These are phyloP conservation scores for Nipponacmea schrenckii DNA, from an alignment of 2,888 invertebrate genomes.

Conservation along the genomic window DNA sequence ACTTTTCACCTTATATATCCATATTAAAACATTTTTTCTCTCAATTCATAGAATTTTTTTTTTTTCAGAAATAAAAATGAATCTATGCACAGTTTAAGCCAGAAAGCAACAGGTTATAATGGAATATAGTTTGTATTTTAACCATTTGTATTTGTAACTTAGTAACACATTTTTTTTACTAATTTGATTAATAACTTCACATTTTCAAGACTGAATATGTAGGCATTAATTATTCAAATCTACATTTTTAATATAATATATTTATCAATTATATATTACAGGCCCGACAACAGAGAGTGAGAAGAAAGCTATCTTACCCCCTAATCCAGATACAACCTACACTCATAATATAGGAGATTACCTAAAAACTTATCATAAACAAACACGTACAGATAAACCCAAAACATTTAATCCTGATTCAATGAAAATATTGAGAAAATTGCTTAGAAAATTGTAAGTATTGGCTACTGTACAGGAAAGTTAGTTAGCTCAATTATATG, in stretches of 20 bases:
- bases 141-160: too few species aligned
- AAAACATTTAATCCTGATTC: constrained; percentile 46
- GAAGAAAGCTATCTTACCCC: constrained; percentile 22
- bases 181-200: too few species aligned
- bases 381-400: constrained; percentile 53
- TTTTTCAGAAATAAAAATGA: constrained; percentile 36
- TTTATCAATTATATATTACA: constrained; percentile 17
- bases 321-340: constrained; percentile 1
- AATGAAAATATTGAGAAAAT: constrained; percentile 48
- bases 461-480: neutral
- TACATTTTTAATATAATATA: too few species aligned
- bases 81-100: constrained; percentile 40
- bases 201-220: too few species aligned
- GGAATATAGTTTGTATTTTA: neutral
- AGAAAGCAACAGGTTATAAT: constrained; percentile 48
- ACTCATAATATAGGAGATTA: constrained; percentile 60
- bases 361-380: constrained; percentile 50
- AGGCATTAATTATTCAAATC: too few species aligned
- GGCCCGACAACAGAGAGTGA: constrained; percentile 36
- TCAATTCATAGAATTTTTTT: neutral
- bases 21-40: neutral
- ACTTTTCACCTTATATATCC: neutral
- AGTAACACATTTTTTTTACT: too few species aligned
- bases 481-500: too few species aligned
- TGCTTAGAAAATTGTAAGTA: constrained; percentile 57